These are phyloP conservation scores for Crax fasciolata DNA, from an alignment of 2,797 vertebrate genomes.

Conservation along the genomic window DNA sequence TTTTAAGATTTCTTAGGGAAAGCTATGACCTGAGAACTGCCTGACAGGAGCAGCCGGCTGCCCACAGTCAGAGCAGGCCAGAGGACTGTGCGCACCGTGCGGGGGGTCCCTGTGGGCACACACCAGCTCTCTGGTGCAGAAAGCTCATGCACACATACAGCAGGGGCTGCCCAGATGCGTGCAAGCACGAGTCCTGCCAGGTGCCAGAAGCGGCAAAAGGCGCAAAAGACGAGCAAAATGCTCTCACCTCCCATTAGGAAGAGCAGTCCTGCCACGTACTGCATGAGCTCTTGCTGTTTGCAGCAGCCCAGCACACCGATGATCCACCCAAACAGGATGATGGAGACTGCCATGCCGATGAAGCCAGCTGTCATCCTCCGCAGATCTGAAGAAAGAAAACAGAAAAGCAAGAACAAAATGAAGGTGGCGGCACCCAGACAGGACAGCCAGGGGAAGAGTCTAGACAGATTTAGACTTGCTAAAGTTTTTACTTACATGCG, in stretches of 20 bases:
- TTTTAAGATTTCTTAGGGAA: background rate
- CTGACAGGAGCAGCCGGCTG: background rate
- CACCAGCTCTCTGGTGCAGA: background rate
- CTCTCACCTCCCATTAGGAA: constrained; percentile 97
- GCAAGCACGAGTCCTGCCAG: background rate
- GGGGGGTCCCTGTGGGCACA: background rate
- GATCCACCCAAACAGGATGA: constrained; percentile 95
- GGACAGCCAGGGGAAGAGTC: background rate
- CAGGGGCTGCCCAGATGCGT: background rate
- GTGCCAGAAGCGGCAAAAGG: background rate
- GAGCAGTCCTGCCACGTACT: constrained; percentile 95
- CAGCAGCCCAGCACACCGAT: constrained; percentile 95
- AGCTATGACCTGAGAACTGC: background rate
- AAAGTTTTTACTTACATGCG: background rate
- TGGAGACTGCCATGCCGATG: constrained; percentile 95
- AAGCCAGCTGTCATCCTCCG: constrained; percentile 96
- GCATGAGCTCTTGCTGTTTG: constrained; percentile 96
- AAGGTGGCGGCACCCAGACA: background rate
- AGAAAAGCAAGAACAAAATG: background rate
- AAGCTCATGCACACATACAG: background rate
- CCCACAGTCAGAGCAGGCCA: background rate
- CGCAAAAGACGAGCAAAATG: background rate
- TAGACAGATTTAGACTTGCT: background rate
- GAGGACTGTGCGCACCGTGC: background rate
- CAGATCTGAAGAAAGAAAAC: constrained; percentile 84